Conservation (phyloP, 2,113 vertebrate genomes). For the Pachyramphus minor region DNA sequence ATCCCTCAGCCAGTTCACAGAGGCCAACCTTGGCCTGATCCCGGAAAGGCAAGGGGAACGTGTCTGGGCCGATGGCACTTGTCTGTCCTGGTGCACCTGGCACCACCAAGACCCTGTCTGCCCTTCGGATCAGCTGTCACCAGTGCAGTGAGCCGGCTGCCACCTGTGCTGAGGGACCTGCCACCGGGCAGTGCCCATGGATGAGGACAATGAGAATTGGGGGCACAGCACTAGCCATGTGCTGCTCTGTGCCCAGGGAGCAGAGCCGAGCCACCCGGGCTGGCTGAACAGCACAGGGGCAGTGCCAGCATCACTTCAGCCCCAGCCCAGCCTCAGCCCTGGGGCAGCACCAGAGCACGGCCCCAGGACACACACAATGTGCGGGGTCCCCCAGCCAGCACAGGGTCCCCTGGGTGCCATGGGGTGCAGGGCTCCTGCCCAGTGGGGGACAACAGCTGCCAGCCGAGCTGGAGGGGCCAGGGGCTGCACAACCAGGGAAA, state of each 20-base stretch:
- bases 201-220: rapidly evolving
- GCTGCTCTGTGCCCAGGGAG: background rate
- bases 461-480: background rate
- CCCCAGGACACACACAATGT: rapidly evolving
- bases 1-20: background rate
- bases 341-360: background rate
- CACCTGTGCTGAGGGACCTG: rapidly evolving
- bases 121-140: background rate
- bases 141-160: rapidly evolving
- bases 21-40: background rate
- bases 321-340: background rate
- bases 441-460: background rate
- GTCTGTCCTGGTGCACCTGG: background rate
- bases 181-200: rapidly evolving
- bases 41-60: background rate
- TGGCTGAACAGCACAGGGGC: too few relatives aligned
- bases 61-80: rapidly evolving
- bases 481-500: background rate
- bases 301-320: background rate
- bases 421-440: background rate
- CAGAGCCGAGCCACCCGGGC: rapidly evolving
- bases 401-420: background rate
- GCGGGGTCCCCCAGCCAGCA: rapidly evolving
- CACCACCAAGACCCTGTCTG: background rate
- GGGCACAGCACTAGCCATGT: rapidly evolving